Conservation (phyloP, 1,140 invertebrate species). For the Luehdorfia chinensis region DNA sequence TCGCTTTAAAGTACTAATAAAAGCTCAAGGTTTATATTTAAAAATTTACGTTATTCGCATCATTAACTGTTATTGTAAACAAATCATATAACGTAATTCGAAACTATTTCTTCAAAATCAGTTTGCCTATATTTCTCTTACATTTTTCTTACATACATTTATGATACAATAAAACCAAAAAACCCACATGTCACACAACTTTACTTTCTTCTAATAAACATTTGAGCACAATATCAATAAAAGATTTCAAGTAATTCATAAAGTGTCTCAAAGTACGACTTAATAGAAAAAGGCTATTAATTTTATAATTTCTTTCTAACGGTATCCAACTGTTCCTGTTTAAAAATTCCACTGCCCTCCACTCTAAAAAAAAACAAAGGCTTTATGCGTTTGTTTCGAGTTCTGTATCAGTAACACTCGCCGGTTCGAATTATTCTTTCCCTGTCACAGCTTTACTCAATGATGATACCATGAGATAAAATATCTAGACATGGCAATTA, state of each 20-base stretch:
- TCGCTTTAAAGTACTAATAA: too few species aligned
- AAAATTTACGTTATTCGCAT: too few species aligned
- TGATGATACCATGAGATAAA: constrained; percentile 17
- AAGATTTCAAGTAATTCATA: constrained; percentile 14
- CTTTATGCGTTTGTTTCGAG: constrained; percentile 36
- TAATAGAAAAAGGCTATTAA: constrained; percentile 19
- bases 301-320: constrained; percentile 16
- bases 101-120: too few species aligned
- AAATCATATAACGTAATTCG: too few species aligned
- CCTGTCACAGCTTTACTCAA: constrained; percentile 27
- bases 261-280: constrained; percentile 12
- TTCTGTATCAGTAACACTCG: constrained; percentile 40
- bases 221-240: neutral
- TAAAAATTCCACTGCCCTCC: constrained; percentile 9
- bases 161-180: too few species aligned
- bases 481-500: constrained; percentile 19
- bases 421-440: constrained; percentile 41
- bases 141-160: too few species aligned
- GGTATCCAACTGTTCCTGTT: constrained; percentile 15
- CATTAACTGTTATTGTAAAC: too few species aligned
- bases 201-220: too few species aligned
- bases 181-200: too few species aligned
- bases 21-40: too few species aligned
- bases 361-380: constrained; percentile 32
- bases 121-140: too few species aligned